Base-by-base conservation (phyloP, 2,797 vertebrate species). In the Molossus molossus region DNA sequence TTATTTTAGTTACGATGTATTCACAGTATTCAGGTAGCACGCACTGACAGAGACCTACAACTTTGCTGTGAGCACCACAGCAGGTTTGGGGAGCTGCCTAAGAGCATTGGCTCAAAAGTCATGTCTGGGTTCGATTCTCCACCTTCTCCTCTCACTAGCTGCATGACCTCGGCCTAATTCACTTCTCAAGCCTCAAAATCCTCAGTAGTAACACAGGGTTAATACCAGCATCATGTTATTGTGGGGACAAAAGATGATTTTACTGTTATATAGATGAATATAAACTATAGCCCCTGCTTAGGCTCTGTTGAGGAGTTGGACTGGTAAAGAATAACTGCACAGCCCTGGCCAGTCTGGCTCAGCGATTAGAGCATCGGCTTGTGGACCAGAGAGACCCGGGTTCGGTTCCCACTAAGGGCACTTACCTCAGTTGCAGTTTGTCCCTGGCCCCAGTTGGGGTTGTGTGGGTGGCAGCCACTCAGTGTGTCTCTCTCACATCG, bases 161-260 rank as follows among this genome's bases (percentile, higher is more conserved):
- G 3, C 29, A 1, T 55, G 53, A 81, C 21, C 62, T 84, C 82
- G 45, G 85, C 23, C 72, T 69, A 80, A 76, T 50, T 55, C 40
- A 73, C 48, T 94, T 82, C 84, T 94, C 57, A 58, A 90, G 67
- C 29, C 58, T 87, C 86, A 64, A 37, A 58, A 65, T 76, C n/a
- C 20, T 86, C 82, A 45, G 7, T 21, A 25, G 29, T 85, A 60
- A 84, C 69, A 76, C 20, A 55, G 14, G 23, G 25, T 40, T 79
- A 55, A 90, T 37, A 45, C n/a, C 33, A 69, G 33, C 21, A 21
- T 21, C 12, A 27, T 12, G 72, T 65, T 80, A 37, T 20, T 27
- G 23, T 89, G 73, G 94, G 29, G 29, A 48, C 9, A 8, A 75
- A 86, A 91, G 79, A 40, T 48, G 53, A 80, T 62, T 60, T 89